These are phyloP conservation scores for Pontoporia blainvillei DNA, from an alignment of 2,113 vertebrate genomes.

Conservation along the genomic window DNA sequence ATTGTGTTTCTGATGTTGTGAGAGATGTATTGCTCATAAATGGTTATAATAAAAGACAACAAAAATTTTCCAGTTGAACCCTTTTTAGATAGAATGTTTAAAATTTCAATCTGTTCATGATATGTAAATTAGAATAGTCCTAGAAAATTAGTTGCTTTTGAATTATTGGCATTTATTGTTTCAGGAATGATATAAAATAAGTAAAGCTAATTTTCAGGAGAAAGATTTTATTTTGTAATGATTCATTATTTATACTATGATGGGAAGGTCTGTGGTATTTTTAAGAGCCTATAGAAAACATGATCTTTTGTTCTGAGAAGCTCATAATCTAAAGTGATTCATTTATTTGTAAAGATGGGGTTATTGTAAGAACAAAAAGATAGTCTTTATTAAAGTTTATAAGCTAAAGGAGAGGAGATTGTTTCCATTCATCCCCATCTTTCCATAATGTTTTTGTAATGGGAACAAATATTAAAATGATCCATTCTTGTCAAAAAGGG, in stretches of 20 bases:
- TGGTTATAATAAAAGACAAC: background rate
- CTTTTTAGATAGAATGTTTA: conserved; percentile 33
- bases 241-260: conserved; percentile 8
- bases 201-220: conserved; percentile 54
- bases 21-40: background rate
- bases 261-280: background rate
- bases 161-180: conserved; percentile 52
- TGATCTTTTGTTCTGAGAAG: conserved; percentile 6
- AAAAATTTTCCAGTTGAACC: background rate
- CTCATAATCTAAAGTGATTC: conserved; percentile 37
- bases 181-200: conserved; percentile 51
- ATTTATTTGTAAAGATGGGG: conserved; percentile 58
- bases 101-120: conserved; percentile 13
- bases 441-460: conserved; percentile 46
- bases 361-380: conserved; percentile 68
- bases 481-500: conserved; percentile 67
- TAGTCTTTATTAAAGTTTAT: conserved; percentile 70
- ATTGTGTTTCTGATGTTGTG: background rate
- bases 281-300: conserved; percentile 20
- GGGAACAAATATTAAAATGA: conserved; percentile 67
- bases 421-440: conserved; percentile 48
- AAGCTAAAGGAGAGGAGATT: conserved; percentile 64
- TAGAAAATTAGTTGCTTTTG: conserved; percentile 54
- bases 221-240: conserved; percentile 48
- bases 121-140: background rate